Evolutionary conservation across 2,113 vertebrate species (phyloP), one percentile per base, ranked within the genome.

Genomic region (Australoheros scitulus): DNA sequence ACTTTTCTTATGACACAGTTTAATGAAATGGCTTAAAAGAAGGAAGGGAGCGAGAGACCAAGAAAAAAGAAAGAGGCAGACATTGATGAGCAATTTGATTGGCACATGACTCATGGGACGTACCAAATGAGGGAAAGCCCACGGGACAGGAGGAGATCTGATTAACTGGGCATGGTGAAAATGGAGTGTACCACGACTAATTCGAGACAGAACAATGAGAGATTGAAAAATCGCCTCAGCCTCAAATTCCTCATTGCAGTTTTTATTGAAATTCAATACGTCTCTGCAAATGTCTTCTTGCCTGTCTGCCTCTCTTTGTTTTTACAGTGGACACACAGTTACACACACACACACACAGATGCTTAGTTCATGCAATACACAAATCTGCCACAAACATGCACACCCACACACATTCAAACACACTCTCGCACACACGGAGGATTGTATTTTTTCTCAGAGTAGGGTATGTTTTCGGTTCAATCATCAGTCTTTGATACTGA

Each of bases 231-330:
- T 79, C 76, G 29, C 77, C 88, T 85, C 7, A 52, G 87, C 89
- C 64, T 81, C 81, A 80, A 77, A 84, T 74, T 83, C 74, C 77
- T 84, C 87, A 79, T 85, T 79, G 87, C 81, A 82, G 87, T 74
- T 89, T 94, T 93, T 91, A 93, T 94, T 94, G 91, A 93, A 93
- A 94, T 93, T 87, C 93, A 94, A 94, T 94, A 94, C 93, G 88
- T 94, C 92, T 91, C 90, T 63, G 86, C 82, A 83, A 91, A 87
- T 26, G 77, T 86, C 87, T 85, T 77, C 72, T 80, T 61, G 70
- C 65, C 76, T 88, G 68, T 87, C 43, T 76, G 61, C 61, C 43
- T 87, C 59, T 64, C 81, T 90, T 88, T 89, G 77, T 91, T 86
- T 85, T 86, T 77, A 85, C 79, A 72, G 56, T 79, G 83, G 52